phyloP scores from a whole-genome alignment of 2,113 vertebrate species.

The Eulemur rufifrons region DNA sequence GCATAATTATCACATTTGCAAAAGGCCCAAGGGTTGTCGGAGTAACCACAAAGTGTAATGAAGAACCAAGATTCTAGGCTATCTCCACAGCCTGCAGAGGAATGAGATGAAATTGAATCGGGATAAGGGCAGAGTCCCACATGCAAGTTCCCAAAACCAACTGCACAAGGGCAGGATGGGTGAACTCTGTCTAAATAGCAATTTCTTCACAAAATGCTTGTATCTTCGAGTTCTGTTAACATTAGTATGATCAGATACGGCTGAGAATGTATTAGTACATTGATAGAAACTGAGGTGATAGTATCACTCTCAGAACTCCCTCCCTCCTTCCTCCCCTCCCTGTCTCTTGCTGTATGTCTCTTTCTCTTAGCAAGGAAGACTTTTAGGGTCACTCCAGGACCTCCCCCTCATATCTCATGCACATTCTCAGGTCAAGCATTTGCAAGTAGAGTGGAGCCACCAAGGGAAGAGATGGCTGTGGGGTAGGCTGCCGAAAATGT shows the following conservation, averaged over 20 bases:
- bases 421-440: background rate
- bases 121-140: background rate
- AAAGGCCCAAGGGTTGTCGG: background rate
- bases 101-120: background rate
- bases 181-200: background rate
- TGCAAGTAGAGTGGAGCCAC: background rate
- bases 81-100: background rate
- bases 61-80: background rate
- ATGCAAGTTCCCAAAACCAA: background rate
- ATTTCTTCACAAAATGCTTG: background rate
- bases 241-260: background rate
- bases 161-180: background rate
- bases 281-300: background rate
- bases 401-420: background rate
- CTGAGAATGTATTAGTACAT: background rate
- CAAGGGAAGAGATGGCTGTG: background rate
- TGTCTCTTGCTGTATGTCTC: background rate
- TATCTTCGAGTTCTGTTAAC: background rate
- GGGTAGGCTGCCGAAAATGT: background rate
- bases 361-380: background rate
- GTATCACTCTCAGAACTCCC: background rate
- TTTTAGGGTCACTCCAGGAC: background rate
- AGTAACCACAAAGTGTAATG: background rate
- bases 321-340: background rate
- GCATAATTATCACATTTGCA: conserved; percentile 58